Percentiles rank a stretch among this genome's conserved stretches.
These are phyloP conservation scores for Onychomys torridus DNA, from an alignment of 2,797 vertebrate genomes.

Conservation along the genomic window DNA sequence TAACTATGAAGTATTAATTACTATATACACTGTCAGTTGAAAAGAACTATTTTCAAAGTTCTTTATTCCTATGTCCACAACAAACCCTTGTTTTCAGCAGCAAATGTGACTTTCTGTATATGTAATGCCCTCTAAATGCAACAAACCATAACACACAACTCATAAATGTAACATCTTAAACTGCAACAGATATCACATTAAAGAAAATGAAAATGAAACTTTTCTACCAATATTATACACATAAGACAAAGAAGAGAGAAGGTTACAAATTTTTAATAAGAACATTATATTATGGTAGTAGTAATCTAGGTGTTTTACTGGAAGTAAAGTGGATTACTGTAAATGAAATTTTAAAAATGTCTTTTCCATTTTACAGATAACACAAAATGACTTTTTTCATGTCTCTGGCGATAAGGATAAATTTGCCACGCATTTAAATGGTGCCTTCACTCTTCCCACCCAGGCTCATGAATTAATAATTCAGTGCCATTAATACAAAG, in stretches of 20 bases:
- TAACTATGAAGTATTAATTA: constrained; percentile 41
- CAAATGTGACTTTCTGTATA: constrained; percentile 67
- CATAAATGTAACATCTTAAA: constrained; percentile 76
- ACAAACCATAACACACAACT: constrained; percentile 47
- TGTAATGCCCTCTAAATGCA: constrained; percentile 42
- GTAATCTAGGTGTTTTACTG: constrained; percentile 96
- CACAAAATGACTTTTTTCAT: constrained; percentile 97
- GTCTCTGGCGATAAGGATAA: constrained; percentile 94
- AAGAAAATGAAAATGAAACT: constrained; percentile 88
- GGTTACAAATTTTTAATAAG: constrained; percentile 93
- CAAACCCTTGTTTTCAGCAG: neutral
- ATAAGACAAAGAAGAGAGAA: constrained; percentile 88
- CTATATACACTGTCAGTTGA: neutral
- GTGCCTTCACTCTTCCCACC: constrained; percentile 93
- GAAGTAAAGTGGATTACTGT: constrained; percentile 95
- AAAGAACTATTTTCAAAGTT: constrained; percentile 8
- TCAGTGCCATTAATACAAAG: constrained; percentile 97
- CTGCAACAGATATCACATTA: constrained; percentile 83
- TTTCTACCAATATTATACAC: constrained; percentile 91
- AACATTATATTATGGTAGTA: constrained; percentile 91
- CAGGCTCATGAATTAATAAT: constrained; percentile 94
- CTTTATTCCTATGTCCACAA: neutral
- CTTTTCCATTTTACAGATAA: constrained; percentile 97
- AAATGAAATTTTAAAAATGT: constrained; percentile 97
- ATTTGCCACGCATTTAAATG: constrained; percentile 93